Conservation (phyloP, 2,888 invertebrate species). For the Blastobasis adustella region DNA sequence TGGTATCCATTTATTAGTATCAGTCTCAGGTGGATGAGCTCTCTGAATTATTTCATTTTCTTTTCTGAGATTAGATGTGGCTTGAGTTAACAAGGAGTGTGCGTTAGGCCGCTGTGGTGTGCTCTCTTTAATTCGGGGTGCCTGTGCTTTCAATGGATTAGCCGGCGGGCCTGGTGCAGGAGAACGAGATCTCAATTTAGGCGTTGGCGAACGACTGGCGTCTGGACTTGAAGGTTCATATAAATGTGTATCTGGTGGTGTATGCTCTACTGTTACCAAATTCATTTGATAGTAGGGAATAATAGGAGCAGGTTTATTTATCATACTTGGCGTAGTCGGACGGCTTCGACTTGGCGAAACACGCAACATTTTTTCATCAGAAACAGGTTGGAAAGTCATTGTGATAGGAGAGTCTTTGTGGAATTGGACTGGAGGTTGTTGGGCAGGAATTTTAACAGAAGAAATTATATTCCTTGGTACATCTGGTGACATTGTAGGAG, state of each 20-base stretch:
- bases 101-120: conserved; percentile 45
- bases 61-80: conserved; percentile 47
- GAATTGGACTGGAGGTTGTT: conserved; percentile 44
- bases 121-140: conserved; percentile 75
- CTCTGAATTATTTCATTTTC: conserved; percentile 64
- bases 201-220: conserved; percentile 78
- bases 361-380: conserved; percentile 69
- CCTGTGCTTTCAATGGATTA: conserved; percentile 79
- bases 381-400: conserved; percentile 79
- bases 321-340: conserved; percentile 81
- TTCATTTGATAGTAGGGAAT: conserved; percentile 88
- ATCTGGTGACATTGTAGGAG: conserved; percentile 16
- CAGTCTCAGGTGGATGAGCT: conserved; percentile 47
- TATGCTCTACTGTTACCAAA: conserved; percentile 80
- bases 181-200: conserved; percentile 77
- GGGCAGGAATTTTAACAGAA: conserved; percentile 29
- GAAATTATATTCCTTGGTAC: conserved; percentile 22
- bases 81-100: conserved; percentile 49
- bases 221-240: conserved; percentile 77
- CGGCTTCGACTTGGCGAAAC: conserved; percentile 73
- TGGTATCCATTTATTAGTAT: conserved; percentile 43
- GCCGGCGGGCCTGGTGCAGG: conserved; percentile 83
- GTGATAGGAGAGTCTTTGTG: conserved; percentile 70
- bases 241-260: conserved; percentile 73
- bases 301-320: conserved; percentile 83